Conservation (phyloP, 2,888 invertebrate species). For the Microplitis deprimator region DNA sequence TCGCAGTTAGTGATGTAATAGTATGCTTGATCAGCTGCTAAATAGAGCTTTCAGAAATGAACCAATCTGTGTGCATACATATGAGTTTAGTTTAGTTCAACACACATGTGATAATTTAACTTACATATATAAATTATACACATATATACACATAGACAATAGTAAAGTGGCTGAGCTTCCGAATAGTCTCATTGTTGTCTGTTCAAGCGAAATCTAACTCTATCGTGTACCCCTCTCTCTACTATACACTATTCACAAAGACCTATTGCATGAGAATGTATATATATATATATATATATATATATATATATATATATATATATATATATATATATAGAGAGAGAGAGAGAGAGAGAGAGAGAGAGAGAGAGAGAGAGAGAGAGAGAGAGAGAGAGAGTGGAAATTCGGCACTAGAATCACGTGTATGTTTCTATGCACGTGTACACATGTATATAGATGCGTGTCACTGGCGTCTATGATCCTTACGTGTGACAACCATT, state of each 20-base stretch:
- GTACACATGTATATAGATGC: conserved; percentile 28
- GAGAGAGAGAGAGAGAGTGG: no score
- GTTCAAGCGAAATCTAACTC: conserved; percentile 30
- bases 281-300: background rate
- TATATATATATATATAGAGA: no score
- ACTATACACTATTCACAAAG: background rate
- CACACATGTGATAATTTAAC: conserved; percentile 34
- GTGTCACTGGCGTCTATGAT: conserved; percentile 57
- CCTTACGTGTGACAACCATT: conserved; percentile 50
- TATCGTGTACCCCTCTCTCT: background rate
- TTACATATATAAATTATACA: background rate
- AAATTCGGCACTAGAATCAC: background rate
- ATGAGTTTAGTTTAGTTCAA: background rate
- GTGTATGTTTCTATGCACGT: conserved; percentile 5
- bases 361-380: no score
- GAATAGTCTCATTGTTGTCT: conserved; percentile 27
- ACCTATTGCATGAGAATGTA: no score
- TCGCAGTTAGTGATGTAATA: background rate
- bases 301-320: no score
- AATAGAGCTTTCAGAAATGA: conserved; percentile 33
- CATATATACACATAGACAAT: background rate
- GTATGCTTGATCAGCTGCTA: conserved; percentile 26
- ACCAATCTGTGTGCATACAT: conserved; percentile 25
- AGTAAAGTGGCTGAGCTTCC: conserved; percentile 23
- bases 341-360: no score